These are phyloP conservation scores for Coregonus clupeaformis DNA, from an alignment of 2,113 vertebrate species.

Conservation along the genomic window DNA sequence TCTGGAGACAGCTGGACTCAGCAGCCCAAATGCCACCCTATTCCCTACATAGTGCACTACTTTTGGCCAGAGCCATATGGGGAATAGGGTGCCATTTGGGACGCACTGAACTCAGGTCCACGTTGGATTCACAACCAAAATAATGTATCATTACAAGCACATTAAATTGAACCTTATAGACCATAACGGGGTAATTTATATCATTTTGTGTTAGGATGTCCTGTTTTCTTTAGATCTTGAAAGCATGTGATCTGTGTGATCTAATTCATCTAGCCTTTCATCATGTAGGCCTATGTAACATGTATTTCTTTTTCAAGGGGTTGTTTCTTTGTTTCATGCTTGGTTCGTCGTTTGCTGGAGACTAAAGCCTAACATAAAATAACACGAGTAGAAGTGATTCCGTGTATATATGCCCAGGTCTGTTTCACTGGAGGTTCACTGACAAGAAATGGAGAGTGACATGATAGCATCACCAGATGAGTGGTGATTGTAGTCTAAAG, in stretches of 20 bases:
- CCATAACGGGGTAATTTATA: conserved; percentile 75
- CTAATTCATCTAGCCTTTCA: conserved; percentile 46
- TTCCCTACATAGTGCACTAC: no score
- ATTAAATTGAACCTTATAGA: conserved; percentile 80
- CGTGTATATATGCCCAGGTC: no score
- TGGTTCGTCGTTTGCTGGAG: conserved; percentile 45
- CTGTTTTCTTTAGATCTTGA: conserved; percentile 42
- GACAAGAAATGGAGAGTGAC: no score
- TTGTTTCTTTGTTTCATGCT: conserved; percentile 52
- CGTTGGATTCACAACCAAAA: conserved; percentile 77
- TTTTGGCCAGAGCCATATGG: no score
- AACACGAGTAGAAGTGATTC: no score
- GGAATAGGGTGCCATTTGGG: no score
- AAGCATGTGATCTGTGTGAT: conserved; percentile 47
- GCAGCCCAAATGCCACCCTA: no score
- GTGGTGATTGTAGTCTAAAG: no score
- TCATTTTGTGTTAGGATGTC: conserved; percentile 68
- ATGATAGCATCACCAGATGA: no score
- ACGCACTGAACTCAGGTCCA: conserved; percentile 66
- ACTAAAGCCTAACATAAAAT: conserved; percentile 15
- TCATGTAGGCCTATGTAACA: conserved; percentile 44
- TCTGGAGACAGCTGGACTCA: conserved; percentile 66
- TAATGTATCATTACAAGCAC: conserved; percentile 82
- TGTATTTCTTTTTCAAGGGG: conserved; percentile 67
- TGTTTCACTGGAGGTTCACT: neutral